Percentiles rank a stretch among this genome's conserved stretches.
Conservation (phyloP, 2,888 invertebrate species). For the Scelioninae gen. 1 region DNA sequence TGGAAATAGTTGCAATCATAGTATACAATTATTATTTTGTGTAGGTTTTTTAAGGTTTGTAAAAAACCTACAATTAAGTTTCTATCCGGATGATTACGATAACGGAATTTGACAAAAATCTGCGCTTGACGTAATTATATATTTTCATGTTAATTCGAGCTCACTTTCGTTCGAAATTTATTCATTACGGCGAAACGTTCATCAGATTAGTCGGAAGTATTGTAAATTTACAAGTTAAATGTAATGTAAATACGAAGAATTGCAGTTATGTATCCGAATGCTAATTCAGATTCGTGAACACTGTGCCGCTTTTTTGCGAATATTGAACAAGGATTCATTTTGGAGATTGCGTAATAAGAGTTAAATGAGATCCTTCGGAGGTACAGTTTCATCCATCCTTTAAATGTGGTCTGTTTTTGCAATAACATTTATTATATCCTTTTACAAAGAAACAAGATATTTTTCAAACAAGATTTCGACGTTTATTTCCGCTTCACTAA, state of each 20-base stretch:
- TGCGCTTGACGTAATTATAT: conserved; percentile 9
- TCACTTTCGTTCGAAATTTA: conserved; percentile 47
- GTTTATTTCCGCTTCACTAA: conserved; percentile 29
- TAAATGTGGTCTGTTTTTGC: neutral
- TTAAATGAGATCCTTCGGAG: neutral
- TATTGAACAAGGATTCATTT: conserved; percentile 31
- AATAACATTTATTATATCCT: neutral
- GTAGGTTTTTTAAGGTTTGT: too few relatives aligned
- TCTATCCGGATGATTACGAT: neutral
- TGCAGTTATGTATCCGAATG: conserved; percentile 48
- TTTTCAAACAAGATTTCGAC: neutral
- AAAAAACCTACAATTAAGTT: conserved; percentile 2
- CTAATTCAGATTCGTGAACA: conserved; percentile 29
- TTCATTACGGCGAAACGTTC: conserved; percentile 44
- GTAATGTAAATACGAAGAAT: conserved; percentile 41
- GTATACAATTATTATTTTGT: too few relatives aligned
- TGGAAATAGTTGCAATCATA: too few relatives aligned
- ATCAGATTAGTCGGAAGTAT: conserved; percentile 45
- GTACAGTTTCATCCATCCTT: neutral
- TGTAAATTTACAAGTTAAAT: conserved; percentile 50
- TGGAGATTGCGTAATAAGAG: conserved; percentile 15
- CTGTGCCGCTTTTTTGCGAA: conserved; percentile 13
- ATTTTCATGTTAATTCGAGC: conserved; percentile 39
- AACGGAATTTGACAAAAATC: conserved; percentile 7
- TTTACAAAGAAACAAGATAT: too few relatives aligned